Conservation (phyloP, 2,888 invertebrate species). For the Diarsia brunnea region DNA sequence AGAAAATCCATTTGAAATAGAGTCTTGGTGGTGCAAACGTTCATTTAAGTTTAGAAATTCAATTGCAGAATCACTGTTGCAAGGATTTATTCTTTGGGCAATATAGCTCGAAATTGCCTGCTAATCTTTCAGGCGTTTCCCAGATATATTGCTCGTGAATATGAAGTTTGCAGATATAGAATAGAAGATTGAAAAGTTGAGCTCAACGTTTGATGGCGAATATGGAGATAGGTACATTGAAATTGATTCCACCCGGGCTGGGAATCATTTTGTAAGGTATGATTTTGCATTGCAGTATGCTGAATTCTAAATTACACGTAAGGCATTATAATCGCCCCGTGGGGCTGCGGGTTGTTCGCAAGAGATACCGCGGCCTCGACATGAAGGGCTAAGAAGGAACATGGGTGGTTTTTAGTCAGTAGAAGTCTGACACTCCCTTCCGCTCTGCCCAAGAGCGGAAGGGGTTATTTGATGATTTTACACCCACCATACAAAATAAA, state of each 20-base stretch:
- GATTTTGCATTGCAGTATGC: not conserved
- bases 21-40: constrained; percentile 3
- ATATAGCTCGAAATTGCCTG: not conserved
- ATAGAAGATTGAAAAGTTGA: constrained; percentile 9
- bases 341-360: too few species aligned
- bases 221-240: constrained; percentile 5
- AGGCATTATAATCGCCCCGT: too few species aligned
- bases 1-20: constrained; percentile 2
- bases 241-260: not conserved
- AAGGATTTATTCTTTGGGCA: not conserved
- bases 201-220: constrained; percentile 10
- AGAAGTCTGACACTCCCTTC: too few species aligned
- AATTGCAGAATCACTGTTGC: constrained; percentile 10
- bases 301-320: not conserved
- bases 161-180: constrained; percentile 4
- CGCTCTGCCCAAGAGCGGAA: too few species aligned
- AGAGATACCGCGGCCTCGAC: too few species aligned
- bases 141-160: constrained; percentile 9
- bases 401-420: too few species aligned
- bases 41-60: constrained; percentile 4
- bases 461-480: too few species aligned
- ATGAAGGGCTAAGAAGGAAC: too few species aligned
- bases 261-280: not conserved
- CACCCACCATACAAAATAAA: too few species aligned
- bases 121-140: not conserved